Conservation (phyloP, 2,888 invertebrate species). For the Microplitis manilae region DNA sequence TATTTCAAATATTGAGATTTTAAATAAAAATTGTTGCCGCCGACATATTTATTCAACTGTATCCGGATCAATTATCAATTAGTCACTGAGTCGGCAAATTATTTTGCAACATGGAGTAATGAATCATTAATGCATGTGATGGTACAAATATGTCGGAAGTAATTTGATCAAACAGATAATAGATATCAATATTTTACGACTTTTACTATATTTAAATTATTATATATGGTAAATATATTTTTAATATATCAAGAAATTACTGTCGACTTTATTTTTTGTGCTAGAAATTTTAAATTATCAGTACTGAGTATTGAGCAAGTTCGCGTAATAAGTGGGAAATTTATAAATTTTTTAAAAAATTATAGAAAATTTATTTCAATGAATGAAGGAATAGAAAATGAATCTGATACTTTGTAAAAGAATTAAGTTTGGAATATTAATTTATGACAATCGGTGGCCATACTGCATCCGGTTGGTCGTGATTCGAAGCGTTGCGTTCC, state of each 20-base stretch:
- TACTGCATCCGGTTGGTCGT: slow-evolving; percentile 63
- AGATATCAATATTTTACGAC: not conserved
- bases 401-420: not conserved
- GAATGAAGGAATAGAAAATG: not conserved
- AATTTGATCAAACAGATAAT: not conserved
- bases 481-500: slow-evolving; percentile 19
- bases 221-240: not conserved
- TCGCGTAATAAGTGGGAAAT: not conserved
- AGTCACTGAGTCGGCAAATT: slow-evolving; percentile 1
- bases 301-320: not conserved
- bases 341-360: not conserved
- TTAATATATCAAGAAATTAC: not conserved
- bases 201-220: not conserved
- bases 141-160: not conserved
- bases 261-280: not conserved
- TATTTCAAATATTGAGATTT: not conserved
- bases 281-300: not conserved
- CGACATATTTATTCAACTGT: not conserved
- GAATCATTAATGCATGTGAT: not conserved
- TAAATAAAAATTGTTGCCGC: not conserved
- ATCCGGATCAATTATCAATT: not conserved
- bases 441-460: slow-evolving; percentile 65
- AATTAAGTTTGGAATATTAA: not conserved
- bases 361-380: not conserved
- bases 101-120: not conserved